These are phyloP conservation scores for Dione vanillae DNA, from an alignment of 2,888 invertebrate species.

Conservation along the genomic window DNA sequence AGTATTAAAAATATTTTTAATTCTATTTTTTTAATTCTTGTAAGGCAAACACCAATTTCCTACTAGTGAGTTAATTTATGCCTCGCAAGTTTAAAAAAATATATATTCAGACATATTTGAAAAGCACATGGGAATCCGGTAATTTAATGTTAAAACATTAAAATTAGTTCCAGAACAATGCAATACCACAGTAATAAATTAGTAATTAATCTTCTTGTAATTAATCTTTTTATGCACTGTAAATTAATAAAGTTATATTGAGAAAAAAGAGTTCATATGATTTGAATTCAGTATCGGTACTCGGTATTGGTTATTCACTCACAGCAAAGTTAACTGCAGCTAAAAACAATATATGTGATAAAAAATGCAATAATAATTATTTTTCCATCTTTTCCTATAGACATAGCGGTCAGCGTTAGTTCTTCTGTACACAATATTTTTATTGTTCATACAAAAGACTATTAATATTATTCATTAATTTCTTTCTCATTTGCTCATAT, in stretches of 20 bases:
- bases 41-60: too few relatives aligned
- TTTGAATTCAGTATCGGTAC: conserved; percentile 19
- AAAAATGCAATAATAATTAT: conserved; percentile 16
- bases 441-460: not conserved
- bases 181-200: conserved; percentile 2
- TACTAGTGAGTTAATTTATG: too few relatives aligned
- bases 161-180: not conserved
- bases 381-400: not conserved
- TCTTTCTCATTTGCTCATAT: too few relatives aligned
- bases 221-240: too few relatives aligned
- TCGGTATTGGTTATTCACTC: conserved; percentile 14
- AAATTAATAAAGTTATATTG: conserved; percentile 2
- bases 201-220: too few relatives aligned
- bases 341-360: conserved; percentile 16
- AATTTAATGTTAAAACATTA: not conserved
- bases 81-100: too few relatives aligned
- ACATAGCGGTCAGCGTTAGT: not conserved
- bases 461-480: not conserved
- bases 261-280: conserved; percentile 31
- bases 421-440: not conserved
- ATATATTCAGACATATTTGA: not conserved
- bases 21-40: too few relatives aligned
- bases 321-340: conserved; percentile 18
- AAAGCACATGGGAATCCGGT: not conserved
- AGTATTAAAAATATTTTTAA: too few relatives aligned